Evolutionary conservation across 2,113 vertebrate species (phyloP).

Genomic region (Otus sunia): DNA sequence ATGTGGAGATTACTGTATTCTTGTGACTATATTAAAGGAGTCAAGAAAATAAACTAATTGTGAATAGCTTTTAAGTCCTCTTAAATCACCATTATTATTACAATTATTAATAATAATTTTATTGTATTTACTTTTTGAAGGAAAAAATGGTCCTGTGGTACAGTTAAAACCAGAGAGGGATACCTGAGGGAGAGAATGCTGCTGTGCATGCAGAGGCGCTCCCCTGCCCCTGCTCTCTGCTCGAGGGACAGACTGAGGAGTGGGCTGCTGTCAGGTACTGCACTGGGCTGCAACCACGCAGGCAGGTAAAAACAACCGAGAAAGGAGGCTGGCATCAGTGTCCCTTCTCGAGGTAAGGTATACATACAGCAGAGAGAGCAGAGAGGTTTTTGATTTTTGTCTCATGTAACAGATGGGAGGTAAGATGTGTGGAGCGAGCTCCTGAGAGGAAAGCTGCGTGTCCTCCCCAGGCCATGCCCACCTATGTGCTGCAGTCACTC

Average conservation of each 20-base stretch:
- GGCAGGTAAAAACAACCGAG: neutral
- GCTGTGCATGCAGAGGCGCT: neutral
- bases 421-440: neutral
- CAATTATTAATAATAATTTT: neutral
- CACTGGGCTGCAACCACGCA: neutral
- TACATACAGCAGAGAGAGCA: neutral
- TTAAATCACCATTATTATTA: neutral
- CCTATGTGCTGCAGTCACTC: neutral
- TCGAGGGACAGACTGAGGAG: neutral
- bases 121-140: neutral
- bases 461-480: neutral
- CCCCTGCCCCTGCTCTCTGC: neutral
- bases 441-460: neutral
- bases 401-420: neutral
- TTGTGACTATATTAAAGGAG: neutral
- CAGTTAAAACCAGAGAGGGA: neutral
- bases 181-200: neutral
- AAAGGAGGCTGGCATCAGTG: neutral
- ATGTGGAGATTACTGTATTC: neutral
- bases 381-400: neutral
- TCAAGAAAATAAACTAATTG: neutral
- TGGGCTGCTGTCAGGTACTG: neutral
- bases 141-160: neutral
- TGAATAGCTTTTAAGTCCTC: neutral
- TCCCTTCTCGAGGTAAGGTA: neutral